Percentiles rank a stretch among this genome's conserved stretches.
phyloP scores from a whole-genome alignment of 2,113 vertebrate genomes.

The Puma concolor region DNA sequence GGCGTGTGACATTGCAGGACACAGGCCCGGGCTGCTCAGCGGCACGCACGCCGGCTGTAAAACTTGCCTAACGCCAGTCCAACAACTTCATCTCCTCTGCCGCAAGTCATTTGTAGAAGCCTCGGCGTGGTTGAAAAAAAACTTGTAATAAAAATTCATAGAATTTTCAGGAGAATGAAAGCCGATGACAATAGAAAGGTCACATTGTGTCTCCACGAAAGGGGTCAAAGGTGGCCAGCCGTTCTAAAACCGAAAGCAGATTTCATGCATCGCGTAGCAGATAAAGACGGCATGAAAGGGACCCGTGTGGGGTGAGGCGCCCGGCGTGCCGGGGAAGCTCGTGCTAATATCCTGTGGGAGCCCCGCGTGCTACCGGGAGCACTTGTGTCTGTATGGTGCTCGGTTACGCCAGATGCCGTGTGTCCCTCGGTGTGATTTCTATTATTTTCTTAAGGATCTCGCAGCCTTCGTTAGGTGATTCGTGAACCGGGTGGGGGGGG shows the following conservation, averaged over 20 bases:
- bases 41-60: conserved; percentile 89
- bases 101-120: conserved; percentile 94
- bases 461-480: neutral
- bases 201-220: conserved; percentile 94
- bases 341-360: conserved; percentile 78
- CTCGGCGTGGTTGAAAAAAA: conserved; percentile 90
- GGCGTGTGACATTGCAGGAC: conserved; percentile 91
- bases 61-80: conserved; percentile 92
- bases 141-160: conserved; percentile 99
- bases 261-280: conserved; percentile 99
- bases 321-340: conserved; percentile 70
- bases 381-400: conserved; percentile 20
- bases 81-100: conserved; percentile 94
- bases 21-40: conserved; percentile 86
- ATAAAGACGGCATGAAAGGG: conserved; percentile 94
- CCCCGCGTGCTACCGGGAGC: conserved; percentile 68
- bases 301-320: conserved; percentile 80
- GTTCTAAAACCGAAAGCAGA: conserved; percentile 95
- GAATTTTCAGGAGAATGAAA: conserved; percentile 96
- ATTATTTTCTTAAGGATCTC: neutral
- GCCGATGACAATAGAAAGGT: conserved; percentile 96
- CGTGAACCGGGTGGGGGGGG: too few relatives aligned
- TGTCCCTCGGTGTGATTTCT: neutral
- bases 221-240: conserved; percentile 92
- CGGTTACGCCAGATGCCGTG: conserved; percentile 49